Evolutionary conservation across 2,113 vertebrate species (phyloP), one percentile per base, ranked within the genome.

Genomic region (Tetrao urogallus): DNA sequence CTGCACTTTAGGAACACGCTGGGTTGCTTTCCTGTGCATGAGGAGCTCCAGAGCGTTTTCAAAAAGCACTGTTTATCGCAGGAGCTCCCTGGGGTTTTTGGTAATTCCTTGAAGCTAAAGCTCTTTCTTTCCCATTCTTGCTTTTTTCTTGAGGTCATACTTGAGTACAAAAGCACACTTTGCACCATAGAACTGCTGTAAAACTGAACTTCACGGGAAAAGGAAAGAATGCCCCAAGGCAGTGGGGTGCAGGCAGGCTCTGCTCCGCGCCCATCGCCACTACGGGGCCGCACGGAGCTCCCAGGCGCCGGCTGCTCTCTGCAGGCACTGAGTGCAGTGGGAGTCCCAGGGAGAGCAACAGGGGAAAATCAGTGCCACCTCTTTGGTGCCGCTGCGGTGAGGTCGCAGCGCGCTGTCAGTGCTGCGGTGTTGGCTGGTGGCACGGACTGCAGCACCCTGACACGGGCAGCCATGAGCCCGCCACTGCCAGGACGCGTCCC

Each of bases 91-190:
- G 2, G 17, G 21, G 34, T 80, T 80, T 71, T 83, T 8, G 11
- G 42, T 76, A 63, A 16, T 70, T 45, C 65, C 47, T 87, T 57
- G 28, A 71, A 69, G 65, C 54, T 94, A 92, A 88, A 94, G 67
- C 10, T 88, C 30, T 63, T 11, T 93, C 54, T 92, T 94, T 74
- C 30, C 11, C 84, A 56, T 79, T 45, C 10, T 66, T 82, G 27
- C 27, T 40, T 43, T 47, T 52, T 45, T 17, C 52, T 42, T 57
- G 95, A 74, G 85, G 84, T 95, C 30, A 16, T 52, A 76, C 66
- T 91, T 88, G 65, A 47, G 0, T 27, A 66, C 61, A 72, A 80
- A 65, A 32, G 50, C 10, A 38, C 28, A 17, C 48, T 82, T 83
- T 92, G 28, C n/a, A 80, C 93, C 52, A 16, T 16, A 77, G 80